Conservation (phyloP, 2,888 invertebrate species). For the Eristalinus sepulchralis region DNA sequence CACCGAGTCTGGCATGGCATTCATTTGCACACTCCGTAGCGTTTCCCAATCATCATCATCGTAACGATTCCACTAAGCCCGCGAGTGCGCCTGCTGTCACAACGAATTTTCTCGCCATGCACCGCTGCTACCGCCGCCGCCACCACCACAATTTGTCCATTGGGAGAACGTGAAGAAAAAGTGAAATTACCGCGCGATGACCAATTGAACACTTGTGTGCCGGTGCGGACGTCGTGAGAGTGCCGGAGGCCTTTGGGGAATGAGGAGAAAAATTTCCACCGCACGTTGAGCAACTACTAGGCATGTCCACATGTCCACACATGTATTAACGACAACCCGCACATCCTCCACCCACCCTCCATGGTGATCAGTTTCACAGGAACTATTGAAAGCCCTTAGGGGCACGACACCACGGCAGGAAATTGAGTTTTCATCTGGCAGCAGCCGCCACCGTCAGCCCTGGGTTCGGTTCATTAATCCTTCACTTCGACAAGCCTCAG, state of each 20-base stretch:
- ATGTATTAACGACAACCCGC: background rate
- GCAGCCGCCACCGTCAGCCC: background rate
- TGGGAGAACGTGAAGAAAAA: slow-evolving; percentile 8
- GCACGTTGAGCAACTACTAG: slow-evolving; percentile 32
- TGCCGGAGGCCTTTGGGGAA: background rate
- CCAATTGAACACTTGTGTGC: slow-evolving; percentile 40
- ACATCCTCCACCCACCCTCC: background rate
- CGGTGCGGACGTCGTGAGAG: background rate
- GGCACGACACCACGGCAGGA: slow-evolving; percentile 43
- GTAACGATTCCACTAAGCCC: background rate
- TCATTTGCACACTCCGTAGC: background rate
- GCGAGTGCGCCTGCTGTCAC: slow-evolving; percentile 16
- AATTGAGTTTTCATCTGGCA: slow-evolving; percentile 52
- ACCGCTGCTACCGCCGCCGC: background rate
- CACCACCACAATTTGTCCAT: background rate
- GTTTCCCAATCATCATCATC: background rate
- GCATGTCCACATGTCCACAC: slow-evolving; percentile 4
- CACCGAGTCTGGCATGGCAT: background rate
- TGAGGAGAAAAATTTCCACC: slow-evolving; percentile 42
- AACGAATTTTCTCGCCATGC: slow-evolving; percentile 13
- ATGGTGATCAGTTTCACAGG: slow-evolving; percentile 51
- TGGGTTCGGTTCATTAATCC: slow-evolving; percentile 56
- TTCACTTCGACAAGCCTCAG: slow-evolving; percentile 18
- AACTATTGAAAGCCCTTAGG: slow-evolving; percentile 46
- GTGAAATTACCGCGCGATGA: slow-evolving; percentile 41